Evolutionary conservation across 2,113 vertebrate species (phyloP).

Genomic region (Ciconia maguari): DNA sequence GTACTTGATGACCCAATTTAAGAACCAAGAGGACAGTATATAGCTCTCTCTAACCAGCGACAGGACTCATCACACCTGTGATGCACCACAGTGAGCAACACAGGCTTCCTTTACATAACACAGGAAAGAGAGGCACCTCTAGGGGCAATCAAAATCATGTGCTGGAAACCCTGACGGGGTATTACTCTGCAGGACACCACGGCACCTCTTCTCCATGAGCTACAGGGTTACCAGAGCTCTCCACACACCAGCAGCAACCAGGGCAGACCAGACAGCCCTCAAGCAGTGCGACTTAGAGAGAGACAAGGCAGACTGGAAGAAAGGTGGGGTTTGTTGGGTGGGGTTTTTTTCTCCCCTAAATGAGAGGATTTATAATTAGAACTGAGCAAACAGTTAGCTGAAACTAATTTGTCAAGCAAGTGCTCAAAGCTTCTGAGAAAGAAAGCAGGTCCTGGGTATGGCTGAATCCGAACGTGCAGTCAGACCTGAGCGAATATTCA

Average conservation of each 20-base stretch:
- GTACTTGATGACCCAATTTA: not conserved
- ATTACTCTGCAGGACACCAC: not conserved
- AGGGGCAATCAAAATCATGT: not conserved
- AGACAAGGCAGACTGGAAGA: not conserved
- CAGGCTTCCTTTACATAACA: not conserved
- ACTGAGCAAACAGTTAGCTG: not conserved
- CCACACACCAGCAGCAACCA: not conserved
- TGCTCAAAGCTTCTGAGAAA: not conserved
- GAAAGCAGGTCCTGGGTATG: not conserved
- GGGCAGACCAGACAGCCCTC: not conserved
- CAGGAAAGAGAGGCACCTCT: not conserved
- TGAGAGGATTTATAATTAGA: not conserved
- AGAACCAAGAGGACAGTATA: not conserved
- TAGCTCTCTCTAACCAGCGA: accelerated
- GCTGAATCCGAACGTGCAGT: not conserved
- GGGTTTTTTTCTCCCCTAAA: not conserved
- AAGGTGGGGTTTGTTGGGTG: not conserved
- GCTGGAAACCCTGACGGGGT: not conserved
- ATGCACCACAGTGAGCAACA: not conserved
- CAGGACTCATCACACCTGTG: not conserved
- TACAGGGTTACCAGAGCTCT: not conserved
- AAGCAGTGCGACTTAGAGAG: too few relatives aligned
- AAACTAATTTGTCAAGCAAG: not conserved
- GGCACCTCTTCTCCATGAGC: not conserved
- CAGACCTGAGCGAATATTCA: not conserved